phyloP scores from a whole-genome alignment of 2,888 invertebrate genomes.

The Drosophila histrio region DNA sequence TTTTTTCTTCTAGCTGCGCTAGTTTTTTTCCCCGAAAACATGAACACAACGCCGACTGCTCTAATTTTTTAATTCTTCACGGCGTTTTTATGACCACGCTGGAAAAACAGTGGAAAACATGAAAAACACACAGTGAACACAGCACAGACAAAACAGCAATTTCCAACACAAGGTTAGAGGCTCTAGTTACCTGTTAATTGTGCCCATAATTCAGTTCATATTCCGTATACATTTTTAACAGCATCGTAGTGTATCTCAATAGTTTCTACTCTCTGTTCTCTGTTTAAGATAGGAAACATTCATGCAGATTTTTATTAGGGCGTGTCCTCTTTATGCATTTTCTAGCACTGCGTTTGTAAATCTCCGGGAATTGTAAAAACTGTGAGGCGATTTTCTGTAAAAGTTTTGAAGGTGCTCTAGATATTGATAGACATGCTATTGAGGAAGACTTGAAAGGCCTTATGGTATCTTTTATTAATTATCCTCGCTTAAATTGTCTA shows the following conservation, averaged over 20 bases:
- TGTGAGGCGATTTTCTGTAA: neutral
- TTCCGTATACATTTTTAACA: constrained; percentile 51
- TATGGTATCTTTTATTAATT: too few relatives aligned
- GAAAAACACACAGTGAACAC: constrained; percentile 23
- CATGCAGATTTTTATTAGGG: constrained; percentile 60
- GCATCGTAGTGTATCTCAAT: neutral
- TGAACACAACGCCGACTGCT: constrained; percentile 53
- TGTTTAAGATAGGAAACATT: neutral
- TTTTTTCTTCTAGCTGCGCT: constrained; percentile 67
- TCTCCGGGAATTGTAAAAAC: constrained; percentile 6
- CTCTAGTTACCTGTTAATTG: constrained; percentile 75
- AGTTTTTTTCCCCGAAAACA: constrained; percentile 78
- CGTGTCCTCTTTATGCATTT: constrained; percentile 20
- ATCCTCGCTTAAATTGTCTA: too few relatives aligned
- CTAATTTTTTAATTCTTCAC: constrained; percentile 80
- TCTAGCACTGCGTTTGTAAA: constrained; percentile 20
- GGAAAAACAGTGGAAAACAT: constrained; percentile 57
- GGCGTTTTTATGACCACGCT: constrained; percentile 63
- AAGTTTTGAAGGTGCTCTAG: neutral
- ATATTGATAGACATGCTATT: neutral
- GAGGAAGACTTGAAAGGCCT: too few relatives aligned
- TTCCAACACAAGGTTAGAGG: too few relatives aligned
- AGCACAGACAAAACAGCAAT: too few relatives aligned
- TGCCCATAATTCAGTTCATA: constrained; percentile 55
- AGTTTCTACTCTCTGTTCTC: neutral